Evolutionary conservation across 2,797 vertebrate species (phyloP), one percentile per base, ranked within the genome.

Genomic region (Sebastolobus altivelis): DNA sequence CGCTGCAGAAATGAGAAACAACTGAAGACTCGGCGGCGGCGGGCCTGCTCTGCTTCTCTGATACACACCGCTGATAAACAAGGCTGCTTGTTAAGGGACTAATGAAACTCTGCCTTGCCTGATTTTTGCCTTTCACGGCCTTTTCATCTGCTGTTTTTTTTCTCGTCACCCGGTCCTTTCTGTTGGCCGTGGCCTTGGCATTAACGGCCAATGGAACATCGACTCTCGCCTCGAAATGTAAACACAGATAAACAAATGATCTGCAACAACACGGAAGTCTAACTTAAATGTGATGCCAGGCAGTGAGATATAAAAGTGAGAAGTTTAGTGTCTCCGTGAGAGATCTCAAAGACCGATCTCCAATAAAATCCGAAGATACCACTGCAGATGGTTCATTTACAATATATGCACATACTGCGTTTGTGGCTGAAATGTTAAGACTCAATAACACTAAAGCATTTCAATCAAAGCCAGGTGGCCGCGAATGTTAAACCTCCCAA

Each of bases 1-100:
- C 16, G 92, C 86, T 67, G 76, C 89, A 92, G 88, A 92, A 93
- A 94, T 93, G 90, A 94, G 87, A 93, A 94, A 91, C 92, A 93
- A 94, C 91, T 84, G 83, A 92, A 90, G 86, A 61, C 84, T 85
- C 79, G 54, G 86, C 91, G 72, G 87, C 46, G 61, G 65, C 2
- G 73, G 83, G 86, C 71, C 81, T 27, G 85, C 88, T 89, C 86
- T 40, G 82, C 89, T 83, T 74, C 87, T 88, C 77, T 77, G 87
- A 90, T 88, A 77, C 84, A 90, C 84, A 83, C 85, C 82, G 40
- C 91, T 85, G 89, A 93, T 88, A 90, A 91, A 92, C 90, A 89
- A 89, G 85, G 80, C 84, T 82, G 90, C 88, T 93, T 92, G 87
- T 94, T 92, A 92, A 84, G 79, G 92, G 79, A 89, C 87, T 89